Evolutionary conservation across 2,888 invertebrate species (phyloP).

Genomic region (Automeris io): DNA sequence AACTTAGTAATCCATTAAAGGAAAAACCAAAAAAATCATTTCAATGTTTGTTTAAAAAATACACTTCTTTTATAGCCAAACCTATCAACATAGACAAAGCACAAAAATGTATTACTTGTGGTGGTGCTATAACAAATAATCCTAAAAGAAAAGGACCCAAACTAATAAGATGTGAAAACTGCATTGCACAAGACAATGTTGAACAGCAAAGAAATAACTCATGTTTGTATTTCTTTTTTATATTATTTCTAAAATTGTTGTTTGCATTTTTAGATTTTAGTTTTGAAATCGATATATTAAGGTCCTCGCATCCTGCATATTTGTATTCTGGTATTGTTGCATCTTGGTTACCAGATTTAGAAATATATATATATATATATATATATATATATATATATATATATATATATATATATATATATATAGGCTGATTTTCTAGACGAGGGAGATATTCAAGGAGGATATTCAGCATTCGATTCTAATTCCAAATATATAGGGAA

Average conservation of each 20-base stretch:
- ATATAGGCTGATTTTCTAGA: too few species aligned
- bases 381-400: too few species aligned
- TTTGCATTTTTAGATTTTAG: neutral
- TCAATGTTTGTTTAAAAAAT: neutral
- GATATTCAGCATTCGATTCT: too few species aligned
- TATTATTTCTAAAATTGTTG: neutral
- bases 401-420: too few species aligned
- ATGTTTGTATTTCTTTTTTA: constrained; percentile 34
- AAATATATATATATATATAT: too few species aligned
- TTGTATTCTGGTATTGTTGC: too few species aligned
- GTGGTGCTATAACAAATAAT: constrained; percentile 70
- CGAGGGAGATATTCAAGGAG: too few species aligned
- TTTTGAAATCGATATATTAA: too few species aligned
- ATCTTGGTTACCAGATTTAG: too few species aligned
- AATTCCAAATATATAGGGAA: too few species aligned
- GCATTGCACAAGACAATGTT: constrained; percentile 77
- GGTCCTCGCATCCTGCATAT: too few species aligned
- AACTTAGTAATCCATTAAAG: too few species aligned
- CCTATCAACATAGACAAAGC: constrained; percentile 52
- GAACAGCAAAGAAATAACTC: constrained; percentile 61
- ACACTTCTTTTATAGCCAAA: constrained; percentile 1
- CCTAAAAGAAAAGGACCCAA: constrained; percentile 80
- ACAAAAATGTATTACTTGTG: constrained; percentile 79
- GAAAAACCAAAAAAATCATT: neutral
- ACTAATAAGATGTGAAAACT: constrained; percentile 78